phyloP scores from a whole-genome alignment of 2,888 invertebrate species.

The Odontothrips loti region DNA sequence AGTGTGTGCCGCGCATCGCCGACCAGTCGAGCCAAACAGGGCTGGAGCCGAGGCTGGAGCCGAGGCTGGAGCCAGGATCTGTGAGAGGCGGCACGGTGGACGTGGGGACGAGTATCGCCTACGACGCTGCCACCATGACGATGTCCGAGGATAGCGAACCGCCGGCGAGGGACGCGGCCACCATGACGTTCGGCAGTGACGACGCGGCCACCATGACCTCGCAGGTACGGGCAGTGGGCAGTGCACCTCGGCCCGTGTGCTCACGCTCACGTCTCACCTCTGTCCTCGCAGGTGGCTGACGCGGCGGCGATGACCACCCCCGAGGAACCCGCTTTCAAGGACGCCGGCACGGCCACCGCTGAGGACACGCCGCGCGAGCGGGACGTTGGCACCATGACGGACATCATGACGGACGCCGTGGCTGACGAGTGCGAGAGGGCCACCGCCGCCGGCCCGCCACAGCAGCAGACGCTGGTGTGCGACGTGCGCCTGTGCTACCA shows the following conservation, averaged over 20 bases:
- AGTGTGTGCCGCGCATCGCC: not conserved
- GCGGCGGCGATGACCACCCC: not conserved
- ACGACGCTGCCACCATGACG: not conserved
- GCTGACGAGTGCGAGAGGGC: not conserved
- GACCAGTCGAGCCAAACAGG: not conserved
- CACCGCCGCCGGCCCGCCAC: not conserved
- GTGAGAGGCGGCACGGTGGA: not conserved
- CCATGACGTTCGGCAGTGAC: not conserved
- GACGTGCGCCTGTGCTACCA: not conserved
- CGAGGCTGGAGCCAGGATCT: too few species aligned
- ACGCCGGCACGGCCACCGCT: not conserved
- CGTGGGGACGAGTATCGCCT: not conserved
- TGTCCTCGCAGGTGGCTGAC: not conserved
- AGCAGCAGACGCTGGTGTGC: not conserved
- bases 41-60: not conserved
- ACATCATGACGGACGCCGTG: not conserved
- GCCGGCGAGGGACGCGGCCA: not conserved
- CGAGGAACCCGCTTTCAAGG: not conserved
- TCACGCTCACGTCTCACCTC: too few species aligned
- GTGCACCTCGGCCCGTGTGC: not conserved
- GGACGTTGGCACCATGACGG: not conserved
- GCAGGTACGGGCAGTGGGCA: slow-evolving; percentile 8
- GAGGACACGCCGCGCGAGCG: not conserved
- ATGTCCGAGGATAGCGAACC: not conserved
- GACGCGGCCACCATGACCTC: not conserved